Evolutionary conservation across 2,797 vertebrate species (phyloP).

Genomic region (Valencia hispanica): DNA sequence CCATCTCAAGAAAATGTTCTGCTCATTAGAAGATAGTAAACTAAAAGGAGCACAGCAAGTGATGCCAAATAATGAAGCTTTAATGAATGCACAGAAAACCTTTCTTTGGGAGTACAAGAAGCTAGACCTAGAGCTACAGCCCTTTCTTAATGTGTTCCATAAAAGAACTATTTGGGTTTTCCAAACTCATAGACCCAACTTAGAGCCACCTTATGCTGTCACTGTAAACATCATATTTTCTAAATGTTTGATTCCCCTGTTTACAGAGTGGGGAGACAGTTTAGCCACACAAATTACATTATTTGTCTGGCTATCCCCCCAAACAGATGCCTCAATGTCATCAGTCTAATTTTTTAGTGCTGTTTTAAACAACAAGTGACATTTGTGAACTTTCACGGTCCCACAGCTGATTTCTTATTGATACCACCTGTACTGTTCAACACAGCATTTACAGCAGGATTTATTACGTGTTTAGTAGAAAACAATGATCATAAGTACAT

Average conservation of each 20-base stretch:
- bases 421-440: neutral
- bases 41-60: neutral
- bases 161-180: neutral
- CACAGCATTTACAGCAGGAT: neutral
- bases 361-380: constrained; percentile 2
- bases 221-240: neutral
- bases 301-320: neutral
- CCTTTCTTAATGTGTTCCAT: neutral
- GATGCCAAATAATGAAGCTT: neutral
- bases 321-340: neutral
- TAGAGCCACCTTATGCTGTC: neutral
- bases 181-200: neutral
- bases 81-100: neutral
- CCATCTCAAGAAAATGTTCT: too few species aligned
- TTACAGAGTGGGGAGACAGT: neutral
- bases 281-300: neutral
- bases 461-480: neutral
- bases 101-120: too few species aligned
- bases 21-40: neutral
- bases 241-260: neutral
- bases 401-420: neutral
- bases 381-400: neutral
- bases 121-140: neutral
- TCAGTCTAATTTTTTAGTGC: neutral
- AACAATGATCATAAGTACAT: too few species aligned